Percentiles rank a stretch among this genome's conserved stretches.
phyloP scores from a whole-genome alignment of 2,113 vertebrate species.

The Leucopsar rothschildi region DNA sequence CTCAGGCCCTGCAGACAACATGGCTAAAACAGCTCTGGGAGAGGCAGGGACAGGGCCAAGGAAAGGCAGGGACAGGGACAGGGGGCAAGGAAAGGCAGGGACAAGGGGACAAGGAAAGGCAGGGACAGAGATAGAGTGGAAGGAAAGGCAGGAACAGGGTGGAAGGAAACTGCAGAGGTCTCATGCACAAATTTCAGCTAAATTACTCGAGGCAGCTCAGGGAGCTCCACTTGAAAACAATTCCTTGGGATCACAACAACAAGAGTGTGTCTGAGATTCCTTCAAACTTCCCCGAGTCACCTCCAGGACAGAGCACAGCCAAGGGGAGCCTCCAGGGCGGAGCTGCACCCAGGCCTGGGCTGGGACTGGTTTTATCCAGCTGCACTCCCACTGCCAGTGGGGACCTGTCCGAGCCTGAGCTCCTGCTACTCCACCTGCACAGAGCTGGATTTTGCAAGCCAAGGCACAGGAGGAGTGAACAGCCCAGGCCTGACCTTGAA shows the following conservation, averaged over 20 bases:
- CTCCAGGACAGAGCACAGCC: background rate
- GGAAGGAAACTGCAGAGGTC: background rate
- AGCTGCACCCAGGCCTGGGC: background rate
- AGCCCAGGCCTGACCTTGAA: slow-evolving; percentile 1
- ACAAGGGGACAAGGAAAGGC: too few relatives aligned
- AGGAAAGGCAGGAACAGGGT: background rate
- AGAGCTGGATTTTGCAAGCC: background rate
- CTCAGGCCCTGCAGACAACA: background rate
- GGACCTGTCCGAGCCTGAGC: background rate
- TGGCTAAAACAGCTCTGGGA: background rate
- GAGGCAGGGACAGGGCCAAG: background rate
- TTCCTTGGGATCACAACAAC: background rate
- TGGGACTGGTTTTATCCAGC: background rate
- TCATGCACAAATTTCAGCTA: background rate
- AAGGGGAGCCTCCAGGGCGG: background rate
- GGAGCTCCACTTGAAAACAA: background rate
- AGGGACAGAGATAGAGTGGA: too few relatives aligned
- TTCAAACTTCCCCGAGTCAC: background rate
- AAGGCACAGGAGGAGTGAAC: background rate
- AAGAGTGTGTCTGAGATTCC: background rate
- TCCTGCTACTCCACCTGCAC: background rate
- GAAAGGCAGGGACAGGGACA: background rate
- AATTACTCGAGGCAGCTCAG: background rate
- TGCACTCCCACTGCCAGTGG: background rate
- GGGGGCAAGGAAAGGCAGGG: background rate